These are phyloP conservation scores for Colostygia pectinataria DNA, from an alignment of 2,888 invertebrate genomes.

Conservation along the genomic window DNA sequence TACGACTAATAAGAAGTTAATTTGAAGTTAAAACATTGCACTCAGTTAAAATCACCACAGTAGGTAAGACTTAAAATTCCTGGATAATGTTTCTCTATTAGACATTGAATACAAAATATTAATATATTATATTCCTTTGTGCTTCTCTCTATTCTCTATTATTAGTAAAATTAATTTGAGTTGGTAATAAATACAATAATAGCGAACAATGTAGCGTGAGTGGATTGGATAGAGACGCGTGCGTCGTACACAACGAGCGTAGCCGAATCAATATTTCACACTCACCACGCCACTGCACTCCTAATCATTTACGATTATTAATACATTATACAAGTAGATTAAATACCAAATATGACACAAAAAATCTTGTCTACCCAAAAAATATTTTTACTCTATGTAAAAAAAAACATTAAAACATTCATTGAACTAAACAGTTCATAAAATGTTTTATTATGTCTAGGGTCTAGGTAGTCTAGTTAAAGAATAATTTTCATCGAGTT, in stretches of 20 bases:
- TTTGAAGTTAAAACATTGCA: too few relatives aligned
- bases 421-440: too few relatives aligned
- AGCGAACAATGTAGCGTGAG: slow-evolving; percentile 48
- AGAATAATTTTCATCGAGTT: slow-evolving; percentile 2
- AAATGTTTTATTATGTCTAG: too few relatives aligned
- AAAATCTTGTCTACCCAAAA: not conserved
- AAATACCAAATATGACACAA: slow-evolving; percentile 46
- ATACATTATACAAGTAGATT: slow-evolving; percentile 61
- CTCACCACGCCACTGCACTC: slow-evolving; percentile 65
- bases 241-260: slow-evolving; percentile 59
- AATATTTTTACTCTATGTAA: not conserved
- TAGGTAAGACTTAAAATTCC: too few relatives aligned
- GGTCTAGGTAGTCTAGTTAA: not conserved
- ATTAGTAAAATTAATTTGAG: slow-evolving; percentile 8
- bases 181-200: slow-evolving; percentile 38
- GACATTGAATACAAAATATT: not conserved
- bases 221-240: slow-evolving; percentile 60
- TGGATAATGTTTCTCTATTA: too few relatives aligned
- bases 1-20: too few relatives aligned
- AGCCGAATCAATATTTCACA: slow-evolving; percentile 74
- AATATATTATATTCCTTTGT: not conserved
- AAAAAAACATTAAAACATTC: not conserved
- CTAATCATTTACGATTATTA: slow-evolving; percentile 71
- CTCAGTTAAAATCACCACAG: too few relatives aligned
- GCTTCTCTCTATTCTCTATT: slow-evolving; percentile 1